phyloP scores from a whole-genome alignment of 2,797 vertebrate genomes.

The Cossypha dichroa region DNA sequence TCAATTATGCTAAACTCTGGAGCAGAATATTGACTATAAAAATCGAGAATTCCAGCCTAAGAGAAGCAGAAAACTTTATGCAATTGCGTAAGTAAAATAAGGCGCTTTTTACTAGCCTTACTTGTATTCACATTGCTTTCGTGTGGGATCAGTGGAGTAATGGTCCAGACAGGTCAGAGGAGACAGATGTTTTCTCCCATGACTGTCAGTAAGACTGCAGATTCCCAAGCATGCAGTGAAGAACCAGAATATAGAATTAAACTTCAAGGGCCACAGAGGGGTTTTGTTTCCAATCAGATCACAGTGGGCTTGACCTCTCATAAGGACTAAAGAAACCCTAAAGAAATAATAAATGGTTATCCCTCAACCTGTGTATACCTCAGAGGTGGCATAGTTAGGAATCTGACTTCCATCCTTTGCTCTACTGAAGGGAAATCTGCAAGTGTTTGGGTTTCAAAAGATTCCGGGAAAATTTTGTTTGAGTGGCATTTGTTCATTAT shows the following conservation, averaged over 20 bases:
- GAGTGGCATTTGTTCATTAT: neutral
- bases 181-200: neutral
- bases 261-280: neutral
- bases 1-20: neutral
- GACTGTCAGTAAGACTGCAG: neutral
- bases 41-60: neutral
- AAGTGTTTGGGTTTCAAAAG: neutral
- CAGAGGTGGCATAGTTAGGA: neutral
- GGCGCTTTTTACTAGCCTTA: neutral
- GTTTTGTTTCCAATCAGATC: neutral
- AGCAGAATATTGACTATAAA: neutral
- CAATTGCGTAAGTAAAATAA: neutral
- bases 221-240: neutral
- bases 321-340: fast-evolving
- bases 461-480: neutral
- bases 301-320: neutral
- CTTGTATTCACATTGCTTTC: neutral
- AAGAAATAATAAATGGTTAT: neutral
- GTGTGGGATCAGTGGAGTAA: neutral
- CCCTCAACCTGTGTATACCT: neutral
- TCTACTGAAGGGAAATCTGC: neutral
- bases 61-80: neutral
- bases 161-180: neutral
- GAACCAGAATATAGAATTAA: neutral
- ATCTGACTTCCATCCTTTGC: neutral